Conservation (phyloP, 2,113 vertebrate species). For the Dipodomys merriami region DNA sequence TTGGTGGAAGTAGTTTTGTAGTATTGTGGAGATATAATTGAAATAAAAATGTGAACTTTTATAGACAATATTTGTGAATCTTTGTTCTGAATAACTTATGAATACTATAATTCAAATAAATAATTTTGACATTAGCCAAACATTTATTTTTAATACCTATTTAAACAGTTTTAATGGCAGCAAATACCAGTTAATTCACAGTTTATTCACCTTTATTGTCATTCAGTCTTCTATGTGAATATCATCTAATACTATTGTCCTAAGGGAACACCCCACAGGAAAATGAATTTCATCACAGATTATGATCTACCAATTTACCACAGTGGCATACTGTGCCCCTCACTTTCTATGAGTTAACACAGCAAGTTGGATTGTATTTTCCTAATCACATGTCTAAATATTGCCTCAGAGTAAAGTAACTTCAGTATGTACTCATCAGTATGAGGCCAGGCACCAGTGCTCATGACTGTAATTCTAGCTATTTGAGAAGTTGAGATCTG, state of each 20-base stretch:
- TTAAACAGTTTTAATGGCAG: background rate
- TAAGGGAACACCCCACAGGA: background rate
- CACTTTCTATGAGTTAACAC: background rate
- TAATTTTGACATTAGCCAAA: background rate
- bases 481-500: too few relatives aligned
- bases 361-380: slow-evolving; percentile 25
- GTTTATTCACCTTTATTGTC: background rate
- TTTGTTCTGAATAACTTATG: slow-evolving; percentile 7
- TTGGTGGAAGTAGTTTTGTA: background rate
- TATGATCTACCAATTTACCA: background rate
- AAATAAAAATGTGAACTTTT: background rate
- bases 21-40: background rate
- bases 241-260: background rate
- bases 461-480: too few relatives aligned
- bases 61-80: background rate
- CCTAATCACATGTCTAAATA: background rate
- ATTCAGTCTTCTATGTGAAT: background rate
- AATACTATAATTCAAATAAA: background rate
- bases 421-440: slow-evolving; percentile 28
- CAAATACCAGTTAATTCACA: background rate
- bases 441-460: too few relatives aligned
- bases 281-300: background rate
- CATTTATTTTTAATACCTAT: background rate
- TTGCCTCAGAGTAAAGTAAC: background rate
- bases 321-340: background rate